Evolutionary conservation across 2,888 invertebrate species (phyloP), one percentile per base, ranked within the genome.

Genomic region (Criorhina ranunculi): DNA sequence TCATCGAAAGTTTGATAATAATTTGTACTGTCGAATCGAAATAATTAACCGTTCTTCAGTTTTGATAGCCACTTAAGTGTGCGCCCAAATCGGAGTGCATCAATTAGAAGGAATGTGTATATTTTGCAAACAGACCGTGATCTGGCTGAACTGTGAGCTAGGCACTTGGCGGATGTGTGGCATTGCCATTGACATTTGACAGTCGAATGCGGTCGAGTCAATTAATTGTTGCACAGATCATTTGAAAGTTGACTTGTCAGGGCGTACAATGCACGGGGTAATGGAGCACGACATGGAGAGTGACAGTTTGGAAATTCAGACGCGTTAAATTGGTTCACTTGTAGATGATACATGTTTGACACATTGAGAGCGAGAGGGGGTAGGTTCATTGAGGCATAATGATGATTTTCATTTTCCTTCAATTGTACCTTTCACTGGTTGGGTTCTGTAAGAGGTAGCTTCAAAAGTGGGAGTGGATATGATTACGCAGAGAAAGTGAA

Each of bases 1-100:
- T 51, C 42, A 66, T 66, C 31, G 31, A 72, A 72, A 73, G 53
- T 53, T 51, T 40, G 19, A 40, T 49, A 46, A 78, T 79, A 83
- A 75, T 75, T 83, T 46, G 33, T n/a, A n/a, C 55, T 17, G 7
- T 69, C 62, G 29, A 78, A 49, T 67, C 78, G 19, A 42, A 79
- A 69, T 66, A 83, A 83, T 83, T 79, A 83, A 83, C 73, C 40
- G 37, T 79, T 69, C 64, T 75, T 64, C 31, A 33, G 62, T 42
- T 79, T 69, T 83, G 69, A 75, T 79, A 69, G 62, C 17, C 51
- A 60, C 46, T 76, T 49, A 42, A 75, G 64, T 24, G 42, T 37
- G 60, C 78, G 46, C 24, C 17, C 46, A 55, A 82, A 46, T 67
- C 59, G 19, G n/a, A 55, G 42, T 37, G 53, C 60, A 42, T 57